A percentile compares a stretch with the other conserved stretches of the same genome.
Conservation (phyloP, 2,888 invertebrate genomes). For the Synergus laeviventris region DNA sequence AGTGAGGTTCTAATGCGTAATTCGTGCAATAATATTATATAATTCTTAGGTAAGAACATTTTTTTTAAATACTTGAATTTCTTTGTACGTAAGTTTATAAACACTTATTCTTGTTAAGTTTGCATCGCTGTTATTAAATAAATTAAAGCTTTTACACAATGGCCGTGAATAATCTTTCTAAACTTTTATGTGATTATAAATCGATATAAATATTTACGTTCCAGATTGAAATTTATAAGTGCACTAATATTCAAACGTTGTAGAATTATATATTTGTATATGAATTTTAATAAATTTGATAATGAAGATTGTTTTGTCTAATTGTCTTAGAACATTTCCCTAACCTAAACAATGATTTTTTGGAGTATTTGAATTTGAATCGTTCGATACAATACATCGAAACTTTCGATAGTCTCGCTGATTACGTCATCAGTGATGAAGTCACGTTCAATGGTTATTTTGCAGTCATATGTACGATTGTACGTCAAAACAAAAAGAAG, state of each 20-base stretch:
- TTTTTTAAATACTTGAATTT: background rate
- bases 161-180: background rate
- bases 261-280: conserved; percentile 24
- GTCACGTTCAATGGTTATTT: too few species aligned
- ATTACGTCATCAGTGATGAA: too few species aligned
- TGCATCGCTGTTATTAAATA: background rate
- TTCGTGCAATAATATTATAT: background rate
- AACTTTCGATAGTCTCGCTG: too few species aligned
- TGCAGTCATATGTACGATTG: too few species aligned
- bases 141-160: background rate
- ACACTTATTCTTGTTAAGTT: background rate
- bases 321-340: background rate
- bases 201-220: background rate
- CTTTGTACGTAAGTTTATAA: background rate
- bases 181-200: background rate
- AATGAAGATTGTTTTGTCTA: background rate
- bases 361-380: too few species aligned
- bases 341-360: background rate
- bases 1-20: background rate
- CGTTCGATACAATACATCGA: too few species aligned
- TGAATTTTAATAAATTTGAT: conserved; percentile 39
- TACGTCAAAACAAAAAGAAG: too few species aligned
- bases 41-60: background rate
- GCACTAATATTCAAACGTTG: background rate
- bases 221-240: background rate